Percentiles rank a stretch among this genome's conserved stretches.
Conservation (phyloP, 1,140 invertebrate genomes). For the Caenorhabditis remanei region DNA sequence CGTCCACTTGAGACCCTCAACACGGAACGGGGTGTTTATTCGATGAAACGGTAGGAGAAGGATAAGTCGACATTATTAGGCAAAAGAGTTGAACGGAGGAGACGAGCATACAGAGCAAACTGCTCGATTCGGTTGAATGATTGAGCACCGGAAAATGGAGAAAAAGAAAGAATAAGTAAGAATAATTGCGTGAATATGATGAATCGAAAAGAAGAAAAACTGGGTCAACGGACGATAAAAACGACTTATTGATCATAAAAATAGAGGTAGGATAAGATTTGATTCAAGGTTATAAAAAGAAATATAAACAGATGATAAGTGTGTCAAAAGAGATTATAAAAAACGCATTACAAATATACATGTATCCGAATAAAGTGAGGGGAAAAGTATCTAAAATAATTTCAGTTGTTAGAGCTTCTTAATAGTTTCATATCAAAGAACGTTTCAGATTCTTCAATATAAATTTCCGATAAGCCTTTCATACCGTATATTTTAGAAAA, state of each 20-base stretch:
- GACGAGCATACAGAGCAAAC: slow-evolving; percentile 12
- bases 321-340: background rate
- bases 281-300: background rate
- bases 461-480: no score
- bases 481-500: no score
- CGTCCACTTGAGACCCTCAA: slow-evolving; percentile 41
- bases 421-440: no score
- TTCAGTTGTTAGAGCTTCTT: no score
- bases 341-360: no score
- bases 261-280: background rate
- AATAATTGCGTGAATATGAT: background rate
- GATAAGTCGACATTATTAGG: slow-evolving; percentile 29
- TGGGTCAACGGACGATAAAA: background rate
- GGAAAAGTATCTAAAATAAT: no score
- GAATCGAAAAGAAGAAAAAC: background rate
- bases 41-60: slow-evolving; percentile 43
- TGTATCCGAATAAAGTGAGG: background rate
- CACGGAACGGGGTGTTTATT: slow-evolving; percentile 44
- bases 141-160: background rate
- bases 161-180: background rate
- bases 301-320: background rate
- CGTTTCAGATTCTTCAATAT: no score
- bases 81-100: background rate
- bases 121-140: slow-evolving; percentile 34
- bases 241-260: background rate